phyloP scores from a whole-genome alignment of 2,888 invertebrate genomes.

The Synergus umbraculus region DNA sequence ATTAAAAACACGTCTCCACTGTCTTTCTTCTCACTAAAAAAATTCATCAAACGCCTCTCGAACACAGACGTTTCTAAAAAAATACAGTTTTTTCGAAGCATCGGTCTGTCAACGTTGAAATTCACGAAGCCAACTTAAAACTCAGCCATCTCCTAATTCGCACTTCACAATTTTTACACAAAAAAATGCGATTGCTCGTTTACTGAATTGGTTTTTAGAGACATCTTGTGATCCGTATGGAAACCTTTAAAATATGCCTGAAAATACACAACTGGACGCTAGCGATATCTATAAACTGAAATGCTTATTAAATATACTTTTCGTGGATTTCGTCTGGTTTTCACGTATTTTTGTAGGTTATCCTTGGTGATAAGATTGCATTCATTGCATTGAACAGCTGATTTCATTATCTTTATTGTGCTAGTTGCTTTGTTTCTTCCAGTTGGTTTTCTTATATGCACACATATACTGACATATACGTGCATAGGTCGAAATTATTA shows the following conservation, averaged over 20 bases:
- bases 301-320: background rate
- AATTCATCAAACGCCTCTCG: conserved; percentile 28
- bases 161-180: conserved; percentile 32
- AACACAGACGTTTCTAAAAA: conserved; percentile 3
- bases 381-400: background rate
- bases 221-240: background rate
- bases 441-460: too few species aligned
- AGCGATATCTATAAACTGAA: conserved; percentile 10
- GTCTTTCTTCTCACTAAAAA: background rate
- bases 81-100: conserved; percentile 28
- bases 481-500: too few species aligned
- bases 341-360: background rate
- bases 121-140: conserved; percentile 26
- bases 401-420: background rate
- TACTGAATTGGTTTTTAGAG: background rate
- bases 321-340: background rate
- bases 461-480: too few species aligned
- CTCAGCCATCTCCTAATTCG: conserved; percentile 33
- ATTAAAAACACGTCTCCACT: conserved; percentile 13
- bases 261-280: background rate
- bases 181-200: conserved; percentile 22
- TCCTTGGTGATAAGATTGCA: background rate
- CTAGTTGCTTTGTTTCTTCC: too few species aligned
- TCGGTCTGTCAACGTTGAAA: conserved; percentile 20
- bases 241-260: background rate